phyloP scores from a whole-genome alignment of 2,888 invertebrate genomes.

The Tortrix viridana region DNA sequence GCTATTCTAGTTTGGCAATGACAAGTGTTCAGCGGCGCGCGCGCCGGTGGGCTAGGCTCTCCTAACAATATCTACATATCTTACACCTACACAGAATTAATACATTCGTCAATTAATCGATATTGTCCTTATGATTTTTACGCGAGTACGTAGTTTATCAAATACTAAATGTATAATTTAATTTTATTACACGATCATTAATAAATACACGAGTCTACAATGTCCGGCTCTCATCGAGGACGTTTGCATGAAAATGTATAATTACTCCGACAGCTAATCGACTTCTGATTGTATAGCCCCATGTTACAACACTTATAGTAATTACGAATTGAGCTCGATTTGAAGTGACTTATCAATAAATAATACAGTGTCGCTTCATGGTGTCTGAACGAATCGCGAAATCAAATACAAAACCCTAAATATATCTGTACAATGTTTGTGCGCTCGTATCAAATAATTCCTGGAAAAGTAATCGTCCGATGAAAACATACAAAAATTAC shows the following conservation, averaged over 20 bases:
- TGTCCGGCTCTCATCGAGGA: slow-evolving; percentile 77
- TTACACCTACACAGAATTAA: slow-evolving; percentile 71
- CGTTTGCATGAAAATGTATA: slow-evolving; percentile 73
- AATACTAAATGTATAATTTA: slow-evolving; percentile 78
- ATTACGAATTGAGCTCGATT: slow-evolving; percentile 82
- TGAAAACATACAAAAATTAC: slow-evolving; percentile 63
- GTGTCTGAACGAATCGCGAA: slow-evolving; percentile 60
- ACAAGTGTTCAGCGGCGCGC: slow-evolving; percentile 54
- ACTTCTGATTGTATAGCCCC: slow-evolving; percentile 66
- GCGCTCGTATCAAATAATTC: slow-evolving; percentile 79
- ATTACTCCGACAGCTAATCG: slow-evolving; percentile 64
- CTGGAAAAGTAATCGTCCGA: slow-evolving; percentile 64
- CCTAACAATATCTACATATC: slow-evolving; percentile 76
- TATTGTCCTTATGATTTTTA: slow-evolving; percentile 84
- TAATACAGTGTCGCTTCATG: slow-evolving; percentile 53
- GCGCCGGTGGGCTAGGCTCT: slow-evolving; percentile 41
- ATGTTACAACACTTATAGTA: slow-evolving; percentile 72
- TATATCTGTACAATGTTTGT: slow-evolving; percentile 80
- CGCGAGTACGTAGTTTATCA: slow-evolving; percentile 81
- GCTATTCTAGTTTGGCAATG: slow-evolving; percentile 69
- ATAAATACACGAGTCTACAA: slow-evolving; percentile 66
- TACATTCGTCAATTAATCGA: slow-evolving; percentile 78
- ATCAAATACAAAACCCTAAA: slow-evolving; percentile 63
- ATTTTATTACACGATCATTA: slow-evolving; percentile 64
- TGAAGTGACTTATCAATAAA: slow-evolving; percentile 74